Conservation (phyloP, 1,140 invertebrate genomes). For the Bombus confusus region DNA sequence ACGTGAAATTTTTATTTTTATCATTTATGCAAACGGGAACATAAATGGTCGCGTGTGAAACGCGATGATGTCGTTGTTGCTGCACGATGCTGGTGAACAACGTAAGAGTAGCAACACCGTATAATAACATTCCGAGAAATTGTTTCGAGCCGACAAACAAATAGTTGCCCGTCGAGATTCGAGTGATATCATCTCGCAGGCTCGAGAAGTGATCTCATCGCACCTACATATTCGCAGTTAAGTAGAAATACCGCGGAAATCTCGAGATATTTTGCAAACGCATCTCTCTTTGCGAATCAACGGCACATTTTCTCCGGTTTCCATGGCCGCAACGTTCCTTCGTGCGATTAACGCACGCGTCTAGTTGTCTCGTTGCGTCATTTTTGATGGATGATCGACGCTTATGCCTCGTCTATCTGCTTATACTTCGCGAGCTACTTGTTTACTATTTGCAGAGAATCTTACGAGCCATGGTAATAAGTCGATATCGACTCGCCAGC, state of each 20-base stretch:
- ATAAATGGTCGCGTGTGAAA: background rate
- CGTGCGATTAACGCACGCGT: background rate
- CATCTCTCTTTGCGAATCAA: background rate
- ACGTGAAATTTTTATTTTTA: background rate
- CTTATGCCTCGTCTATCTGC: background rate
- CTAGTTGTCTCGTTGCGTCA: background rate
- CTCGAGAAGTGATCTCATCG: constrained; percentile 49
- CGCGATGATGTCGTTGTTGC: background rate
- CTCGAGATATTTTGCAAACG: constrained; percentile 23
- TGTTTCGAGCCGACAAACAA: constrained; percentile 34
- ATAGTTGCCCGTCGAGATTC: constrained; percentile 16
- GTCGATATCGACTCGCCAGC: background rate
- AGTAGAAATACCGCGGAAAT: constrained; percentile 29
- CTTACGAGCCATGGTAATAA: background rate
- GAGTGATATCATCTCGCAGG: constrained; percentile 46
- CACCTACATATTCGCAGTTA: constrained; percentile 34
- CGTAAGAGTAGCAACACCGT: no score
- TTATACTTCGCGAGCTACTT: background rate
- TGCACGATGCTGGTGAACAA: background rate
- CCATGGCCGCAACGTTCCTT: background rate
- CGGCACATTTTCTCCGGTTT: background rate
- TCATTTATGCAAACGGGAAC: background rate
- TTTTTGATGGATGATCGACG: background rate
- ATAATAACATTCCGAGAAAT: background rate
- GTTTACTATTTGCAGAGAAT: background rate